These are phyloP conservation scores for Pantherophis vulpinus DNA, from an alignment of 2,797 vertebrate species.

Conservation along the genomic window DNA sequence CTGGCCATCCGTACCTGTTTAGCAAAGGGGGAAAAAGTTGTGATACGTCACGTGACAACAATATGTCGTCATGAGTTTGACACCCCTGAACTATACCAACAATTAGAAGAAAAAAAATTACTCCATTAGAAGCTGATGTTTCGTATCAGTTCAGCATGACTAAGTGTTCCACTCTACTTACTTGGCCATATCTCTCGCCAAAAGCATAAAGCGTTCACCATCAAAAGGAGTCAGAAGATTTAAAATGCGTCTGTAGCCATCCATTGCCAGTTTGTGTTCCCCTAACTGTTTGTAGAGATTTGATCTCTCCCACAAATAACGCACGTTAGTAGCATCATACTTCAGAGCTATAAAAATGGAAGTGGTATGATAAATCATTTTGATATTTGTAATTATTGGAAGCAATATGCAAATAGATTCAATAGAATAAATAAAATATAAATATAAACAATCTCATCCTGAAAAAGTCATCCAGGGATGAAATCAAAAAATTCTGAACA, in stretches of 20 bases:
- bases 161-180: conserved; percentile 55
- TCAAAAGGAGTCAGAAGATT: conserved; percentile 89
- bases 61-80: too few species aligned
- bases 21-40: too few species aligned
- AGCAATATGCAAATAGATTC: background rate
- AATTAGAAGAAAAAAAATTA: background rate
- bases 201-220: conserved; percentile 93
- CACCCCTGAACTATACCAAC: background rate
- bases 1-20: too few species aligned
- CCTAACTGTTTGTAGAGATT: conserved; percentile 92
- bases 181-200: conserved; percentile 98
- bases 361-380: background rate
- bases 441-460: too few species aligned
- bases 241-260: conserved; percentile 91
- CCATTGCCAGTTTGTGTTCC: conserved; percentile 95
- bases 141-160: background rate
- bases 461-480: background rate
- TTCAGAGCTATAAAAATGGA: conserved; percentile 81
- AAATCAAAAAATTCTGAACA: background rate
- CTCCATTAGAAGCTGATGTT: background rate
- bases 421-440: background rate
- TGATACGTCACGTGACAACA: too few species aligned
- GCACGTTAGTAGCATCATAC: conserved; percentile 90
- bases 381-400: background rate
- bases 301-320: conserved; percentile 93